A percentile compares a stretch with the other conserved stretches of the same genome.
These are phyloP conservation scores for Rugalucina vietnamica DNA, from an alignment of 2,888 invertebrate species.

Conservation along the genomic window DNA sequence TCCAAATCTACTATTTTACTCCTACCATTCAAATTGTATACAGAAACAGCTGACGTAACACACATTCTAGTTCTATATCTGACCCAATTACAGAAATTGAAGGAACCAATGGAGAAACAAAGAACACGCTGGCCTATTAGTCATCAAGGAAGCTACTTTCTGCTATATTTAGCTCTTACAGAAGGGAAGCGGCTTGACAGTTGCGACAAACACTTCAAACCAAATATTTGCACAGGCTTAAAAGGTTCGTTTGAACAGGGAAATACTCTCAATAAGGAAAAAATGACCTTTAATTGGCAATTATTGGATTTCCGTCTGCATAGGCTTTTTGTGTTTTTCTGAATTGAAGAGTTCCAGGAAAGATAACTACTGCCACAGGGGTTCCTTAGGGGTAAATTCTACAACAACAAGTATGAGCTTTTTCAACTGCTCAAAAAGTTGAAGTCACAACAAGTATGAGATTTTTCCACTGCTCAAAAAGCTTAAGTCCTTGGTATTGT, in stretches of 20 bases:
- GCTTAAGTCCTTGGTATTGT: too few relatives aligned
- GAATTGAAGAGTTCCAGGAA: not conserved
- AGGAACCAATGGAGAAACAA: conserved; percentile 12
- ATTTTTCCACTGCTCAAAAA: too few relatives aligned
- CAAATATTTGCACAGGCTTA: not conserved
- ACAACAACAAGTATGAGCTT: not conserved
- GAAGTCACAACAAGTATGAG: not conserved
- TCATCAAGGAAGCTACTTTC: not conserved
- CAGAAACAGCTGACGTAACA: conserved; percentile 20
- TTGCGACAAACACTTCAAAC: not conserved
- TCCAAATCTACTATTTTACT: not conserved
- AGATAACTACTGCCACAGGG: not conserved
- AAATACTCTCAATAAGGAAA: not conserved
- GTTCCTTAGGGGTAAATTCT: not conserved
- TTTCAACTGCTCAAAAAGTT: not conserved
- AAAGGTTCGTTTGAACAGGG: not conserved
- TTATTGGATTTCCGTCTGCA: conserved; percentile 12
- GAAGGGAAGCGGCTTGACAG: not conserved
- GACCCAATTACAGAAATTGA: not conserved
- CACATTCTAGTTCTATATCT: conserved; percentile 1
- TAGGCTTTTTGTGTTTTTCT: not conserved
- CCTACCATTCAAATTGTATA: not conserved
- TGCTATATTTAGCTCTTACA: not conserved
- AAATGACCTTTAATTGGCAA: not conserved
- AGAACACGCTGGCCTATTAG: conserved; percentile 12